Evolutionary conservation across 2,113 vertebrate species (phyloP).

Genomic region (Aldabrachelys gigantea): DNA sequence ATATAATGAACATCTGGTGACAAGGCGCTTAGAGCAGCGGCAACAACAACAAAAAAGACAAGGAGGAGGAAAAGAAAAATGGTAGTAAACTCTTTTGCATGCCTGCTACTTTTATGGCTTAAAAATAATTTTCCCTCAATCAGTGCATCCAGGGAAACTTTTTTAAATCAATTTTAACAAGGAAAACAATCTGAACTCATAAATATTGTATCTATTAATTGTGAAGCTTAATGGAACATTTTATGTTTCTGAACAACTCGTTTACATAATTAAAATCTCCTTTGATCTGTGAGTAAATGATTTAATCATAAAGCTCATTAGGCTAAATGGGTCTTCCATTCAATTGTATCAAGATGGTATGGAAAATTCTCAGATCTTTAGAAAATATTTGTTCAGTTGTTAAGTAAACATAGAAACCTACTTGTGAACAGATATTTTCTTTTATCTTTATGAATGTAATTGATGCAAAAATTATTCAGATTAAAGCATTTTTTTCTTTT

Average conservation of each 20-base stretch:
- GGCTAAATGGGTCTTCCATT: slow-evolving; percentile 79
- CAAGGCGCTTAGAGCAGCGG: slow-evolving; percentile 71
- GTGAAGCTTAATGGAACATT: slow-evolving; percentile 81
- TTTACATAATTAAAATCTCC: slow-evolving; percentile 85
- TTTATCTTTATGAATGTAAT: slow-evolving; percentile 70
- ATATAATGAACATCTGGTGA: slow-evolving; percentile 83
- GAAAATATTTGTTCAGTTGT: slow-evolving; percentile 71
- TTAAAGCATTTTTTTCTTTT: slow-evolving; percentile 68
- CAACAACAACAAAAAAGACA: not conserved
- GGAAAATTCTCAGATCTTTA: slow-evolving; percentile 75
- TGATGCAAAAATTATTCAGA: slow-evolving; percentile 69
- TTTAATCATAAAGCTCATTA: slow-evolving; percentile 85
- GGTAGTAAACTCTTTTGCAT: slow-evolving; percentile 74
- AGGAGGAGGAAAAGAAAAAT: slow-evolving; percentile 68
- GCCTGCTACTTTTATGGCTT: slow-evolving; percentile 74
- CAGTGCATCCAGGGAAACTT: slow-evolving; percentile 64
- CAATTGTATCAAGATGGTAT: slow-evolving; percentile 80
- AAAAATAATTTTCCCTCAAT: slow-evolving; percentile 70
- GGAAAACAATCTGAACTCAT: slow-evolving; percentile 73
- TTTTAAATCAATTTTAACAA: slow-evolving; percentile 79
- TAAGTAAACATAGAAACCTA: slow-evolving; percentile 69
- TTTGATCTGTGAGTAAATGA: slow-evolving; percentile 84
- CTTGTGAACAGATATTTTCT: slow-evolving; percentile 51
- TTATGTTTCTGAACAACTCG: slow-evolving; percentile 80
- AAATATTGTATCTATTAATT: slow-evolving; percentile 82